These are phyloP conservation scores for Stylophora pistillata DNA, from an alignment of 64 coral and sea anemone genomes.

Conservation along the genomic window DNA sequence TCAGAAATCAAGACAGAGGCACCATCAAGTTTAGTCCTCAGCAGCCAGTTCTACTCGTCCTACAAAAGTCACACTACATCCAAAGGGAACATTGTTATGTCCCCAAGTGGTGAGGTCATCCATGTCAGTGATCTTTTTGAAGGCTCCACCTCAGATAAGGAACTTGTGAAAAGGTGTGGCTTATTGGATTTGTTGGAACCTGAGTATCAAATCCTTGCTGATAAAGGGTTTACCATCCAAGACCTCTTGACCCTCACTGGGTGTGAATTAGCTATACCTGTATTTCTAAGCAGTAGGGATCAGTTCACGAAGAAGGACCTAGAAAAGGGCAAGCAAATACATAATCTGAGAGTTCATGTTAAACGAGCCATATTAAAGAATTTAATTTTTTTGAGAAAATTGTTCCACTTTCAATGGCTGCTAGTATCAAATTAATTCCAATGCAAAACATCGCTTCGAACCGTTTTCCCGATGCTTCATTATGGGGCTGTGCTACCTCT, in stretches of 20 bases:
- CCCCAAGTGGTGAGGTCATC: conserved; percentile 27
- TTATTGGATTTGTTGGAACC: conserved; percentile 25
- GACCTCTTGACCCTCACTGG: not conserved
- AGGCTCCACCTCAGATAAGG: conserved; percentile 42
- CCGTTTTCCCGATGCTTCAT: not conserved
- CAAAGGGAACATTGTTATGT: conserved; percentile 35
- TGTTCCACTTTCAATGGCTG: not conserved
- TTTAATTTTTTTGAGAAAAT: conserved; percentile 23
- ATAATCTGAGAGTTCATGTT: conserved; percentile 18
- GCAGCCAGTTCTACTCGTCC: conserved; percentile 24
- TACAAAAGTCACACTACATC: conserved; percentile 52
- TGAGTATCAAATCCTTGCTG: not conserved
- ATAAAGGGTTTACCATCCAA: conserved; percentile 33
- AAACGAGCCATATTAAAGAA: conserved; percentile 20
- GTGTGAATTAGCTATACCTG: not conserved
- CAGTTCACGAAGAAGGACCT: conserved; percentile 22
- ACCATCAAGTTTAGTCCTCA: too few species aligned
- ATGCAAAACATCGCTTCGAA: not conserved
- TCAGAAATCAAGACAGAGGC: too few species aligned
- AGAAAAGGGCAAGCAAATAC: conserved; percentile 8
- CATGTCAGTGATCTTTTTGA: conserved; percentile 41
- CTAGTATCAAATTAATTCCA: conserved; percentile 38
- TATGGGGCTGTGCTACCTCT: not conserved
- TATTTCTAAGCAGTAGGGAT: conserved; percentile 1
- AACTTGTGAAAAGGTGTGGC: conserved; percentile 16